A percentile compares a stretch with the other conserved stretches of the same genome.
Conservation (phyloP, 1,140 invertebrate species). For the Drosophila navojoa region DNA sequence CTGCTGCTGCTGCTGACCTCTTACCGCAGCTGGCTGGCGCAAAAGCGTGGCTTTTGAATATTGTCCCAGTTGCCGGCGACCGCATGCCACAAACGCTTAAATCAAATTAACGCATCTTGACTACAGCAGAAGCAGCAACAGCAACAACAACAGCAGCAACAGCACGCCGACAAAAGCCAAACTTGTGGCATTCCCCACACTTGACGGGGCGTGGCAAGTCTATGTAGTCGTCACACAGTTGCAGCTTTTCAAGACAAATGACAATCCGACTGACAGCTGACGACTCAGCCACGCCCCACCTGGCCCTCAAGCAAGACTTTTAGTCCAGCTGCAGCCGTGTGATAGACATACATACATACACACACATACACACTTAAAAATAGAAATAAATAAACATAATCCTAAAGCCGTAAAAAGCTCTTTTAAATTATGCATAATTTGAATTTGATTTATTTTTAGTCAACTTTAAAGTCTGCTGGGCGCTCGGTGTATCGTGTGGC, state of each 20-base stretch:
- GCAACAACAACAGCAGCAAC: constrained; percentile 2
- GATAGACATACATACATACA: too few relatives aligned
- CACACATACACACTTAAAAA: too few relatives aligned
- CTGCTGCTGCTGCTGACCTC: constrained; percentile 26
- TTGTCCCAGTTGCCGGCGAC: constrained; percentile 35
- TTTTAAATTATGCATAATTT: too few relatives aligned
- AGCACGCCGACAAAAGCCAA: constrained; percentile 36
- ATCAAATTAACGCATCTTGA: constrained; percentile 75
- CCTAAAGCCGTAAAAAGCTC: too few relatives aligned
- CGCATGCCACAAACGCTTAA: constrained; percentile 67
- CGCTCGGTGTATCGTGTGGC: constrained; percentile 8
- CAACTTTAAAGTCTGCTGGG: constrained; percentile 1
- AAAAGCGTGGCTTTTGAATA: constrained; percentile 31
- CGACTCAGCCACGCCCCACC: background rate
- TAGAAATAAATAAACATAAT: too few relatives aligned
- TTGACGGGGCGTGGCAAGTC: constrained; percentile 39
- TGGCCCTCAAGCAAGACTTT: too few relatives aligned
- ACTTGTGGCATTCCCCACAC: constrained; percentile 15
- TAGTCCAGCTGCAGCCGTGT: background rate
- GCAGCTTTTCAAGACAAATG: background rate
- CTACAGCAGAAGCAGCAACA: constrained; percentile 11
- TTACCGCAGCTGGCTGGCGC: constrained; percentile 22
- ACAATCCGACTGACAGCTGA: constrained; percentile 28
- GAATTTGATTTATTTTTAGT: background rate
- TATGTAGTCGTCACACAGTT: background rate